These are phyloP conservation scores for Drosophila repletoides DNA, from an alignment of 1,140 invertebrate genomes.

Conservation along the genomic window DNA sequence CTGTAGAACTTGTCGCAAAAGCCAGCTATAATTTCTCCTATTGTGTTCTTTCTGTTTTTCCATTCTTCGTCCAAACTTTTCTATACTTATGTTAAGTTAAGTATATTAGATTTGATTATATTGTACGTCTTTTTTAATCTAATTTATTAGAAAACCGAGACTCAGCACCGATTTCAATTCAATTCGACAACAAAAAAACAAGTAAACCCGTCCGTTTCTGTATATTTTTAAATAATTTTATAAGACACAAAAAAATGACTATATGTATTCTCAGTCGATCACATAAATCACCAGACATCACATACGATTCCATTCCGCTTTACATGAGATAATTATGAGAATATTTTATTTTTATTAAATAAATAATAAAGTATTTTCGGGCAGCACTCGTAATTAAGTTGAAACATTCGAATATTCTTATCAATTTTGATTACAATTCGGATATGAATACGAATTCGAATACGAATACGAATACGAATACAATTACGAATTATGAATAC, in stretches of 20 bases:
- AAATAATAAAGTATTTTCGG: slow-evolving; percentile 73
- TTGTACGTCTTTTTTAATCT: too few relatives aligned
- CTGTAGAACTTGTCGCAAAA: slow-evolving; percentile 34
- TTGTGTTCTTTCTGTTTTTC: slow-evolving; percentile 16
- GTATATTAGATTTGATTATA: slow-evolving; percentile 57
- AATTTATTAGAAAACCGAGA: slow-evolving; percentile 37
- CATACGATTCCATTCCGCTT: slow-evolving; percentile 32
- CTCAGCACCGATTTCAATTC: slow-evolving; percentile 1
- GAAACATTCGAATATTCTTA: slow-evolving; percentile 10
- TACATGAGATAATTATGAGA: slow-evolving; percentile 15
- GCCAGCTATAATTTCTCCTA: slow-evolving; percentile 9
- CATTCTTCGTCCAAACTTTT: slow-evolving; percentile 54
- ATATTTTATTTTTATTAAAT: slow-evolving; percentile 78
- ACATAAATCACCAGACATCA: slow-evolving; percentile 29
- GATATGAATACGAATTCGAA: slow-evolving; percentile 25
- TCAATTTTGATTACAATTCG: slow-evolving; percentile 32
- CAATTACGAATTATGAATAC: slow-evolving; percentile 11
- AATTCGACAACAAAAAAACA: too few relatives aligned
- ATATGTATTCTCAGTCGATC: not conserved
- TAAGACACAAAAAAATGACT: slow-evolving; percentile 25
- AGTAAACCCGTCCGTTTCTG: slow-evolving; percentile 51
- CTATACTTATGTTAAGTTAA: slow-evolving; percentile 65
- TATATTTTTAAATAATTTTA: slow-evolving; percentile 65
- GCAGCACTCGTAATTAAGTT: slow-evolving; percentile 32
- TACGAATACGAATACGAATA: slow-evolving; percentile 26